Base-by-base conservation (phyloP, 1,140 invertebrate species). In the Drosophila sturtevanti region DNA sequence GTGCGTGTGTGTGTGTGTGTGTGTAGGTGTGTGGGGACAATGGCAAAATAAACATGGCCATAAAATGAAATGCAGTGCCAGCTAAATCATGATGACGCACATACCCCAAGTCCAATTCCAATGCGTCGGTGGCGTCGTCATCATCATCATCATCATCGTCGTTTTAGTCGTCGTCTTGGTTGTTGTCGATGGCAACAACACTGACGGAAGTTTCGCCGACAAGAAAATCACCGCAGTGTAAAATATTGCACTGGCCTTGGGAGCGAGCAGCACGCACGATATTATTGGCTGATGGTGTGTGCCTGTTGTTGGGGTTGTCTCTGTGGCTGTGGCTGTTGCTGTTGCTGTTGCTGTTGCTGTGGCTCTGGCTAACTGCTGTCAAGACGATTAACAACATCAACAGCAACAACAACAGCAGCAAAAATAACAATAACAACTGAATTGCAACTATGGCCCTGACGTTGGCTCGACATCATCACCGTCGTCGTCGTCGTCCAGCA, bases 241-340 rank as follows among this genome's bases (percentile, higher is more conserved):
- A 87, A 87, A 84, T 89, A 87, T 89, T 79, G 79, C 79, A 79
- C 72, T 87, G 84, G 84, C 84, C 84, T 87, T 87, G 84, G 78
- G 72, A 82, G 79, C 68, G 72, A 82, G 79, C 68, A 76, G 82
- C 84, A 87, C 82, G 82, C 84, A 87, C 82, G 70, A 72, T 72
- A 67, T 73, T 74, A 72, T 64, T 81, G 73, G 18, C 16, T 31
- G 27, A 6, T 31, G 27, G 27, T 31, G 27, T 31, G 27, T 31
- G 27, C 27, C 27, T 31, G 27, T 31, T 31, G 27, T 7, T 7
- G 27, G 27, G 27, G 27, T 6, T 31, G 27, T 4, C 27, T 31
- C 6, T 31, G 27, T 31, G 27, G 4, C 27, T 31, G 27, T 31
- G 5, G 27, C 27, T 48, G 2, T 48, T 16, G 16, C 21, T 48